Conservation (phyloP, 2,888 invertebrate species). For the Metacarcinus magister region DNA sequence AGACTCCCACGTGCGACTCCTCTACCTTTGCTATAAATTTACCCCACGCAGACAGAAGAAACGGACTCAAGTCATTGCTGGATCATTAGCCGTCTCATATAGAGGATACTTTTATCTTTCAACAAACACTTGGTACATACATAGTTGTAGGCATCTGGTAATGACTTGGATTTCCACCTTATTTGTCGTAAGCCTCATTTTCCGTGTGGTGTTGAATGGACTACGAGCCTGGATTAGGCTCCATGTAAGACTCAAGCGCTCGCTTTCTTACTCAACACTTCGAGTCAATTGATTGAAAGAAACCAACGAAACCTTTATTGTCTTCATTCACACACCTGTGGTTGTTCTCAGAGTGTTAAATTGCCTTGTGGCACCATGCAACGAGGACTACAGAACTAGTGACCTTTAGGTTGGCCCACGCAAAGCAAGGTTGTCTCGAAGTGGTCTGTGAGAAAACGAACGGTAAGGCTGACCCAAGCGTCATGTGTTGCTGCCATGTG, state of each 20-base stretch:
- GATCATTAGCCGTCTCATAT: constrained; percentile 65
- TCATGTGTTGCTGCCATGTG: constrained; percentile 65
- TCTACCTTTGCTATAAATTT: constrained; percentile 60
- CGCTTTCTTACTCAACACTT: constrained; percentile 72
- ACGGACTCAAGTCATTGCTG: constrained; percentile 70
- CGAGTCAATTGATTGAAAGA: not conserved
- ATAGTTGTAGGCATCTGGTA: constrained; percentile 62
- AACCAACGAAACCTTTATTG: not conserved
- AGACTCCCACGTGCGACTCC: constrained; percentile 64
- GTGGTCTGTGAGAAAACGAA: constrained; percentile 70
- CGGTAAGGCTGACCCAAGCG: constrained; percentile 64
- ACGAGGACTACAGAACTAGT: not conserved
- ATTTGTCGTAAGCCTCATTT: constrained; percentile 62
- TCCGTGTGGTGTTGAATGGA: constrained; percentile 73
- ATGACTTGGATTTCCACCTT: constrained; percentile 72
- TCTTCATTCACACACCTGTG: not conserved
- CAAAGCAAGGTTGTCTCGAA: constrained; percentile 38
- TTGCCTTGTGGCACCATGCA: not conserved
- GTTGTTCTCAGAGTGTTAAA: not conserved
- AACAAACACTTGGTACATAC: constrained; percentile 70
- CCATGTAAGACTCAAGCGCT: constrained; percentile 71
- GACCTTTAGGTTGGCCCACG: not conserved
- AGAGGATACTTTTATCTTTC: constrained; percentile 70
- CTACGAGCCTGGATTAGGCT: constrained; percentile 66
- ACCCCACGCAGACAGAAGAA: constrained; percentile 61